A percentile compares a stretch with the other conserved stretches of the same genome.
Evolutionary conservation across 2,888 invertebrate species (phyloP).

Genomic region (Melieria crassipennis): DNA sequence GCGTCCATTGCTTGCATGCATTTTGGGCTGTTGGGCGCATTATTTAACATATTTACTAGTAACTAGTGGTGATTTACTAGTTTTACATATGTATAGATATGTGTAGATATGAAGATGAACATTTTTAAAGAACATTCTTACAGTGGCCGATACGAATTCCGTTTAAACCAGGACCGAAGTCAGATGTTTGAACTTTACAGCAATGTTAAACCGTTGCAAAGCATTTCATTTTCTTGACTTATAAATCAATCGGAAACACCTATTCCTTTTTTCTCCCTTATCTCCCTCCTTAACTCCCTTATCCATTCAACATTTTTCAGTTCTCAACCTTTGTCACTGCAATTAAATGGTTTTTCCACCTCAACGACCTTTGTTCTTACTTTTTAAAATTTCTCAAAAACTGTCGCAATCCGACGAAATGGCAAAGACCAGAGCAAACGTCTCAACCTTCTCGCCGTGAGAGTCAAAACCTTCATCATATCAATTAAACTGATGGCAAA

Average conservation of each 20-base stretch:
- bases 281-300: not conserved
- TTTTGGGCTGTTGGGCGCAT: no score
- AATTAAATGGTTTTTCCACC: not conserved
- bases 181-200: no score
- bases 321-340: not conserved
- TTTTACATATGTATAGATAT: not conserved
- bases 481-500: conserved; percentile 37
- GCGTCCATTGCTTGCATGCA: no score
- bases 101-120: not conserved
- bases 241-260: no score
- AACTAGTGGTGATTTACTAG: no score
- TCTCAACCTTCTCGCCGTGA: not conserved
- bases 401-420: not conserved
- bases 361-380: not conserved
- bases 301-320: not conserved
- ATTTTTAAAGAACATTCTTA: not conserved
- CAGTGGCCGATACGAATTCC: not conserved
- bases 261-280: not conserved
- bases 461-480: conserved; percentile 43
- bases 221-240: no score
- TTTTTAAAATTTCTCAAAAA: not conserved
- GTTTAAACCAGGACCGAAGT: no score
- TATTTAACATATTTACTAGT: no score
- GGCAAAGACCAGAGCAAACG: not conserved
- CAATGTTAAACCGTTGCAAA: no score